Evolutionary conservation across 2,888 invertebrate species (phyloP).

Genomic region (Drosophila meridiana): DNA sequence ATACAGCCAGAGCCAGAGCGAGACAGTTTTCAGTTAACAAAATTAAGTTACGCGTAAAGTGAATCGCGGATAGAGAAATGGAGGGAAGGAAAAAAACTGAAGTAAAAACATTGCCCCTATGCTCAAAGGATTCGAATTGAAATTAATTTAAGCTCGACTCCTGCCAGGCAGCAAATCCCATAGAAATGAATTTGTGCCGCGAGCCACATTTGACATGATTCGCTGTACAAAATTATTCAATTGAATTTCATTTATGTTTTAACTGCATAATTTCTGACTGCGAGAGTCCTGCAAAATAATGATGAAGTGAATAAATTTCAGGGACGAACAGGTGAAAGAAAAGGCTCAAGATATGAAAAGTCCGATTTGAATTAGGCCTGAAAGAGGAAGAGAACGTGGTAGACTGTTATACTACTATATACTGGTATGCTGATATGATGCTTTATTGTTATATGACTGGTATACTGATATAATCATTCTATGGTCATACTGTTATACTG

Average conservation of each 20-base stretch:
- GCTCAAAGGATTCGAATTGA: slow-evolving; percentile 8
- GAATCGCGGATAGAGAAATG: slow-evolving; percentile 8
- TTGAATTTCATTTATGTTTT: slow-evolving; percentile 1
- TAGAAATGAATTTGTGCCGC: not conserved
- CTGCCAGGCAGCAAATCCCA: slow-evolving; percentile 1
- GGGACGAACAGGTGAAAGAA: not conserved
- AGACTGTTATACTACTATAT: not conserved
- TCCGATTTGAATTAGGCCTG: not conserved
- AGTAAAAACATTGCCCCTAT: not conserved
- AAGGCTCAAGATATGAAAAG: not conserved
- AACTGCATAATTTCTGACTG: slow-evolving; percentile 4
- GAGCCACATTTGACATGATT: slow-evolving; percentile 6
- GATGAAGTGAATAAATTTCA: not conserved
- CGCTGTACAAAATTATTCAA: slow-evolving; percentile 6
- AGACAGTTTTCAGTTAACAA: slow-evolving; percentile 13
- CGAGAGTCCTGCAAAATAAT: not conserved
- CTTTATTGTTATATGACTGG: not conserved
- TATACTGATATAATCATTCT: not conserved
- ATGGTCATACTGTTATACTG: not conserved
- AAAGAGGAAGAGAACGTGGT: not conserved
- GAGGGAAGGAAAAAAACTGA: not conserved
- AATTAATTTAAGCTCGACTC: slow-evolving; percentile 17
- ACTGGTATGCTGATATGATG: not conserved
- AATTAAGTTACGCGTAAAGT: slow-evolving; percentile 14
- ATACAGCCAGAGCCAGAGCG: not conserved